A percentile compares a stretch with the other conserved stretches of the same genome.
phyloP scores from a whole-genome alignment of 2,113 vertebrate genomes.

The Nesogale talazaci region DNA sequence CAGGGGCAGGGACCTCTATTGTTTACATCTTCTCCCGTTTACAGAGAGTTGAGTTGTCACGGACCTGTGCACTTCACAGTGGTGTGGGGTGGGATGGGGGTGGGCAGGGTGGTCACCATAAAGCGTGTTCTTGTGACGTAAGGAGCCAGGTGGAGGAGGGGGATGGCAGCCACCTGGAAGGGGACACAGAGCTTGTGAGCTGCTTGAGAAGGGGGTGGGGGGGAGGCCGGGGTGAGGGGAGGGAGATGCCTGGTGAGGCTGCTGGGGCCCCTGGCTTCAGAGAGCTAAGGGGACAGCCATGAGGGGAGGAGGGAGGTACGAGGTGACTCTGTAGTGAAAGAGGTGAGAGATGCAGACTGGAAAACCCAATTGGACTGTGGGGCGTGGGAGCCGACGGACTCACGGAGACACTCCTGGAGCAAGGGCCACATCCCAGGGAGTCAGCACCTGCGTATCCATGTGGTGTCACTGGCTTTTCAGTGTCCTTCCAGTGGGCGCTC shows the following conservation, averaged over 20 bases:
- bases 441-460: neutral
- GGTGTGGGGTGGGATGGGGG: neutral
- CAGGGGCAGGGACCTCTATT: fast-evolving
- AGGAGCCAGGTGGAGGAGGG: too few relatives aligned
- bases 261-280: constrained; percentile 13
- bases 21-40: neutral
- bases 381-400: neutral
- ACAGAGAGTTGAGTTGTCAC: neutral
- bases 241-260: neutral
- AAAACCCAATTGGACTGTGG: neutral
- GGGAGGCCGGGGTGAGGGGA: too few relatives aligned
- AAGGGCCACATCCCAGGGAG: neutral
- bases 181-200: neutral
- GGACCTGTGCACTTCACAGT: neutral
- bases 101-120: neutral
- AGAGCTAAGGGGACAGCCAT: neutral
- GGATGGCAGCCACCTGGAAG: neutral
- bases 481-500: constrained; percentile 10
- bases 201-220: neutral
- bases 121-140: neutral
- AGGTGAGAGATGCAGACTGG: neutral
- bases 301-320: neutral
- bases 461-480: neutral
- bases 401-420: neutral
- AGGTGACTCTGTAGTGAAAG: neutral